Conservation (phyloP, 2,797 vertebrate species). For the Pachyuromys duprasi region DNA sequence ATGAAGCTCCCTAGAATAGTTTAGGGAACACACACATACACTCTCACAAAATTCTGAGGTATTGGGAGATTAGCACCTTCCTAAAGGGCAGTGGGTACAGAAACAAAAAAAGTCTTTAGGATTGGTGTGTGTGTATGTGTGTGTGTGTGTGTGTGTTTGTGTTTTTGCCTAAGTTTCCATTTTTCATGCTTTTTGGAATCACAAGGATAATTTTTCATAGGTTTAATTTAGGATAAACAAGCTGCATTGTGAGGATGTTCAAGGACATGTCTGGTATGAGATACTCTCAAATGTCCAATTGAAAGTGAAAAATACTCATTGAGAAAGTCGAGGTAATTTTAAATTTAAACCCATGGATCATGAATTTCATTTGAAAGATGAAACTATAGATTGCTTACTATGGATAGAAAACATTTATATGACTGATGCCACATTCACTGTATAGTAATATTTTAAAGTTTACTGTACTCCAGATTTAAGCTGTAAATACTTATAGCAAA, state of each 20-base stretch:
- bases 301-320: not conserved
- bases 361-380: slow-evolving; percentile 9
- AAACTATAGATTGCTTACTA: slow-evolving; percentile 4
- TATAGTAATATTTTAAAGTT: not conserved
- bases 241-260: slow-evolving; percentile 18
- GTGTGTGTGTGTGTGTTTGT: not conserved
- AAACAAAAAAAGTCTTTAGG: not conserved
- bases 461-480: slow-evolving; percentile 30
- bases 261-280: slow-evolving; percentile 10
- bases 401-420: not conserved
- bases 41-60: not conserved
- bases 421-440: not conserved
- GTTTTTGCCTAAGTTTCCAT: slow-evolving; percentile 2
- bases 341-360: not conserved
- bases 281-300: not conserved
- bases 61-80: not conserved
- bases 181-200: slow-evolving; percentile 13
- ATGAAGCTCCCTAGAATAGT: not conserved
- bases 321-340: slow-evolving; percentile 23
- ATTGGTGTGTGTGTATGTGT: not conserved
- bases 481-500: not conserved
- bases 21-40: too few species aligned
- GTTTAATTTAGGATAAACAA: slow-evolving; percentile 63
- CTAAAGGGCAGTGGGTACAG: too few species aligned
- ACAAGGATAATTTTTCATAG: slow-evolving; percentile 42